Conservation (phyloP, 1,140 invertebrate species). For the Plectrocnemia conspersa region DNA sequence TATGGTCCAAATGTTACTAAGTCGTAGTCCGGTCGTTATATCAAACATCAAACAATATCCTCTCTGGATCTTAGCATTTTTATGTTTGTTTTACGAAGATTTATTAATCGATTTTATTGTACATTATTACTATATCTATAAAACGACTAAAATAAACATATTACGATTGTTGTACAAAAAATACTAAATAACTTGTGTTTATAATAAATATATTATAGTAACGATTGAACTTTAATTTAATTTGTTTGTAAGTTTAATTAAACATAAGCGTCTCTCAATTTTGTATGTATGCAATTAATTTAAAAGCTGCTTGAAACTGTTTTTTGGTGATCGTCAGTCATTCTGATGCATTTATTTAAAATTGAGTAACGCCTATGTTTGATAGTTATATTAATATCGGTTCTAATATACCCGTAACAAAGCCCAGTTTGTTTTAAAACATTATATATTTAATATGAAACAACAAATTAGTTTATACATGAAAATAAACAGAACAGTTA, state of each 20-base stretch:
- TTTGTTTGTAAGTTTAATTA: slow-evolving; percentile 20
- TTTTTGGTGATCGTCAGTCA: too few species aligned
- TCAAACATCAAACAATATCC: too few species aligned
- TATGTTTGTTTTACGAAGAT: slow-evolving; percentile 10
- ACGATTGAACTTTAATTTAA: slow-evolving; percentile 22
- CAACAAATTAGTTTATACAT: slow-evolving; percentile 32
- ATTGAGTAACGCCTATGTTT: too few species aligned
- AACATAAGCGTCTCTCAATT: too few species aligned
- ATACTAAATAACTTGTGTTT: background rate
- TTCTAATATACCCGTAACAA: slow-evolving; percentile 11
- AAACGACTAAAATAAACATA: slow-evolving; percentile 15
- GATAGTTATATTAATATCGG: slow-evolving; percentile 18
- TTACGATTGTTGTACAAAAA: slow-evolving; percentile 30
- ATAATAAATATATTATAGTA: slow-evolving; percentile 12
- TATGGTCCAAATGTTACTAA: too few species aligned
- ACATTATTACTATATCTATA: too few species aligned
- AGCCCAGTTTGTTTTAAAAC: slow-evolving; percentile 22
- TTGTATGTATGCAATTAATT: too few species aligned
- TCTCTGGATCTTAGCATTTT: too few species aligned
- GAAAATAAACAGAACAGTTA: slow-evolving; percentile 28
- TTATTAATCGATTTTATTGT: slow-evolving; percentile 12
- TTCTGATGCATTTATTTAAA: too few species aligned
- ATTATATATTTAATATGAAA: slow-evolving; percentile 32
- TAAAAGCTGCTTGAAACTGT: too few species aligned
- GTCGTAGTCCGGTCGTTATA: too few species aligned